Evolutionary conservation across 2,797 vertebrate species (phyloP).

Genomic region (Neosilurus hyrtlii): DNA sequence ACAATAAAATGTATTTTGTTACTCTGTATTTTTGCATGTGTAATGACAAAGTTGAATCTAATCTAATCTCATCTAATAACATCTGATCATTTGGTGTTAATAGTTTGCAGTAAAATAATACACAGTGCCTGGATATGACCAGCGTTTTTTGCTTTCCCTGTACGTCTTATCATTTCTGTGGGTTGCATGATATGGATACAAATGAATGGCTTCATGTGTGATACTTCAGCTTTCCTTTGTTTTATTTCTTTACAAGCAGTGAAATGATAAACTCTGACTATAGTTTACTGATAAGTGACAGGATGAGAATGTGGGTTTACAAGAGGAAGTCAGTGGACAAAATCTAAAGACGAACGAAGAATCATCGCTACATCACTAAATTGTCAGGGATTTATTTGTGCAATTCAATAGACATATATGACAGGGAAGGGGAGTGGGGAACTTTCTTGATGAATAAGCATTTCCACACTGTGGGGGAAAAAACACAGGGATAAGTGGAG

Average conservation of each 20-base stretch:
- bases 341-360: constrained; percentile 16
- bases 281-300: not conserved
- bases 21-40: too few relatives aligned
- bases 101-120: not conserved
- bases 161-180: not conserved
- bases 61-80: not conserved
- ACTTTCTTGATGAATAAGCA: constrained; percentile 40
- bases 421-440: not conserved
- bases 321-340: not conserved
- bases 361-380: constrained; percentile 17
- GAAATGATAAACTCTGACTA: not conserved
- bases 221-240: not conserved
- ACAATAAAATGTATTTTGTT: too few relatives aligned
- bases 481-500: constrained; percentile 8
- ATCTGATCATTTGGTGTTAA: not conserved
- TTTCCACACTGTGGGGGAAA: constrained; percentile 2
- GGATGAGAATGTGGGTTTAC: not conserved
- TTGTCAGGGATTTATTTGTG: constrained; percentile 41
- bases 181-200: not conserved
- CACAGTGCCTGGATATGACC: not conserved
- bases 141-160: not conserved
- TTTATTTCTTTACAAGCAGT: not conserved
- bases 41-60: too few relatives aligned
- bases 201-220: not conserved
- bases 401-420: constrained; percentile 37